Base-by-base conservation (phyloP, 2,888 invertebrate species). In the Uloborus plumipes region DNA sequence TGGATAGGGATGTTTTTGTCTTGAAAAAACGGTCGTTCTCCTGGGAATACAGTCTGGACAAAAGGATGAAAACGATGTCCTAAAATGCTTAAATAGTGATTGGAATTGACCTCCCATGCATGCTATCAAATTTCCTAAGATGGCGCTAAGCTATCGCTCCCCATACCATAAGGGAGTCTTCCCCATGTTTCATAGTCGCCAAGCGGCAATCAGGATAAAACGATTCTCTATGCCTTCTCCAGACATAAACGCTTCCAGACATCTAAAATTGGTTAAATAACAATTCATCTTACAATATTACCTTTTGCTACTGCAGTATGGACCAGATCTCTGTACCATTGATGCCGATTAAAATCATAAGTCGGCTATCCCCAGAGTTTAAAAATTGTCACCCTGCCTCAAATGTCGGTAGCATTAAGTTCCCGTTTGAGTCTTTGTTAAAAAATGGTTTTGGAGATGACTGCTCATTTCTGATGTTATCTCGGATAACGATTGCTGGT, bases 131-230 rank as follows among this genome's bases (percentile, higher is more conserved):
- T 31, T 2, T 2, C 2, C 2, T 4, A 31, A 31, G 31, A 31
- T 7, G 4, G 31, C 31, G 7, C 64, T n/a, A 66, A 66, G 66
- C 49, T 67, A 67, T 53, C 53, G 67, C 51, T 53, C 75, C 76
- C 76, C 81, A 82, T 50, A 82, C 58, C 77, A 77, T 84, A 66
- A 84, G 59, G 62, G 47, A 62, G 49, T 76, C 82, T 20, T 77
- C 82, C 22, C 58, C 73, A 49, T 84, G 85, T 66, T 85, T 84
- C 58, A 85, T 75, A n/a, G 84, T 80, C 50, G 49, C 26, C 71
- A 65, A 67, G 50, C 55, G 22, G 61, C 66, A 71, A 49, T 71
- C 59, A 71, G 71, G 71, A 71, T 71, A 39, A 71, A 71, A 71
- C 61, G 72, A 61, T 62, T 72, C 72, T 62, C 62, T 62, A 51